phyloP scores from a whole-genome alignment of 1,140 invertebrate species.

The Hyposmocoma kahamanoa region DNA sequence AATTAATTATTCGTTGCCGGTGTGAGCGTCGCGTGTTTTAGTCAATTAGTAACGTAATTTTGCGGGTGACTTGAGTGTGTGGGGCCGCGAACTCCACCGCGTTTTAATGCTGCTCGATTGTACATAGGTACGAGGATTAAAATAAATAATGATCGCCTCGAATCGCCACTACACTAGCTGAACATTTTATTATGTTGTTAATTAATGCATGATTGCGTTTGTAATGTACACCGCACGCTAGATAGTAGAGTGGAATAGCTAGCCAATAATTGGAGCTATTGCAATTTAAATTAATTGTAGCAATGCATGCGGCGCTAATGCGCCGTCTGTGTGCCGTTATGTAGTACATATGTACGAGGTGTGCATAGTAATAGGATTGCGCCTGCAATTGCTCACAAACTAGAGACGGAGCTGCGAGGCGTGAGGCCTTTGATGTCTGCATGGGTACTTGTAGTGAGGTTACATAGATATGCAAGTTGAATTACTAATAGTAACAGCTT shows the following conservation, averaged over 20 bases:
- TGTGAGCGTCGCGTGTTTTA: slow-evolving; percentile 72
- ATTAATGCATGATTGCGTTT: slow-evolving; percentile 20
- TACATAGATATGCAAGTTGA: too few relatives aligned
- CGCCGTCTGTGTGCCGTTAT: slow-evolving; percentile 13
- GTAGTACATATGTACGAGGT: slow-evolving; percentile 22
- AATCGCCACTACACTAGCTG: not conserved
- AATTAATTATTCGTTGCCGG: slow-evolving; percentile 71
- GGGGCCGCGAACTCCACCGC: slow-evolving; percentile 40
- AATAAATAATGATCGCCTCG: slow-evolving; percentile 6
- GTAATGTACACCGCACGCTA: not conserved
- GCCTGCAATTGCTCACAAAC: slow-evolving; percentile 30
- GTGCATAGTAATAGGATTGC: slow-evolving; percentile 27
- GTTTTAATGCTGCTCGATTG: slow-evolving; percentile 46
- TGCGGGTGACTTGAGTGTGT: slow-evolving; percentile 69
- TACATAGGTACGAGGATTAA: slow-evolving; percentile 20
- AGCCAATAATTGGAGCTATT: slow-evolving; percentile 46
- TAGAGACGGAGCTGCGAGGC: slow-evolving; percentile 20
- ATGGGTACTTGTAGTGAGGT: slow-evolving; percentile 7
- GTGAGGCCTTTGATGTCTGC: slow-evolving; percentile 27
- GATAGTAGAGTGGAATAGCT: slow-evolving; percentile 28
- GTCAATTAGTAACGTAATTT: slow-evolving; percentile 74
- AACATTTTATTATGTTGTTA: slow-evolving; percentile 1
- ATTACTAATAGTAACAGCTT: too few relatives aligned
- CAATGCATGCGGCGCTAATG: slow-evolving; percentile 28
- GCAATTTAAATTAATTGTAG: slow-evolving; percentile 53